Evolutionary conservation across 2,113 vertebrate species (phyloP).

Genomic region (Lethenteron reissneri): DNA sequence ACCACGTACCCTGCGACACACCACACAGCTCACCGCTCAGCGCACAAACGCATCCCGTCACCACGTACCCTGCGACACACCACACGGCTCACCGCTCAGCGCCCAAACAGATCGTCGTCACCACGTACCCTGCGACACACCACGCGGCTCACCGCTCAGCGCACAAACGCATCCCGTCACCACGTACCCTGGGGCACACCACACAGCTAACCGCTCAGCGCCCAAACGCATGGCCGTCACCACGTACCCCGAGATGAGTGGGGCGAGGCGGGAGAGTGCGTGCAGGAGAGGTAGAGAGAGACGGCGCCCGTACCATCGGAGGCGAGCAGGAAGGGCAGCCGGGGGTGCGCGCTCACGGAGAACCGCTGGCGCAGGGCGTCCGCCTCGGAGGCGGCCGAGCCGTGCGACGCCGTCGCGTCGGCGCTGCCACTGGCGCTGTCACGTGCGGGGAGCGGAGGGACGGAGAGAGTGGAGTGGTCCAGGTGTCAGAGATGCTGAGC

Average conservation of each 20-base stretch:
- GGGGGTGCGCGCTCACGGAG: conserved; percentile 58
- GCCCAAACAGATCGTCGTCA: conserved; percentile 31
- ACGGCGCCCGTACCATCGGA: conserved; percentile 38
- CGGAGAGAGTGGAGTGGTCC: conserved; percentile 29
- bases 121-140: no score
- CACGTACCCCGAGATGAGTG: conserved; percentile 27
- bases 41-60: conserved; percentile 23
- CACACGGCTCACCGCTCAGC: no score
- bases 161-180: no score
- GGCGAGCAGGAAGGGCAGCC: conserved; percentile 45
- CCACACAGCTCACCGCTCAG: no score
- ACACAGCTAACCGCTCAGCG: conserved; percentile 10
- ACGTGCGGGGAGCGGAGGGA: conserved; percentile 7
- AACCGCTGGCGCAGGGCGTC: conserved; percentile 59
- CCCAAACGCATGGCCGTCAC: conserved; percentile 41
- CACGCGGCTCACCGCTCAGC: no score
- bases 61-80: conserved; percentile 53
- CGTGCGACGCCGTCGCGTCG: conserved; percentile 29
- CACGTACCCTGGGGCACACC: background rate
- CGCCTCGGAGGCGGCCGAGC: conserved; percentile 41
- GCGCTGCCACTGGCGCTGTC: no score
- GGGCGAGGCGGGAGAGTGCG: no score
- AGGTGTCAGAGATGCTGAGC: background rate
- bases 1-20: conserved; percentile 31
- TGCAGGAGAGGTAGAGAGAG: no score